phyloP scores from a whole-genome alignment of 2,888 invertebrate genomes.

The Drosophila eohydei region DNA sequence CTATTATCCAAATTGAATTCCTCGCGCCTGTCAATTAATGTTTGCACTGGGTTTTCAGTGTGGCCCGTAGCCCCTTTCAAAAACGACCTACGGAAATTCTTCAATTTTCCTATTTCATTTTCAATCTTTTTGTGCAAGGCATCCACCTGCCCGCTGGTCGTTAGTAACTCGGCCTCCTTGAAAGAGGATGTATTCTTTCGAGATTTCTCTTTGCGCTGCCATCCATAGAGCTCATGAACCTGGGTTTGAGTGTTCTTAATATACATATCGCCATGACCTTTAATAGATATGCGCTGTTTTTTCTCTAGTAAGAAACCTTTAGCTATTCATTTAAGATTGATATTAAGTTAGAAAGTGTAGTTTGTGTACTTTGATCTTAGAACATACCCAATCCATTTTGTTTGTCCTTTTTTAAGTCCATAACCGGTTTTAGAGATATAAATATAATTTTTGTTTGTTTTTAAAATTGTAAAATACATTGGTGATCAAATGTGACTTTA shows the following conservation, averaged over 20 bases:
- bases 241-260: constrained; percentile 43
- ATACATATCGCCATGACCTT: constrained; percentile 16
- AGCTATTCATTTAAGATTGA: constrained; percentile 14
- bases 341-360: not conserved
- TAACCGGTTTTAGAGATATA: not conserved
- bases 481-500: not conserved
- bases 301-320: constrained; percentile 33
- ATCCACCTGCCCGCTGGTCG: constrained; percentile 25
- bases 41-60: not conserved
- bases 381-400: constrained; percentile 2
- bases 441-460: not conserved
- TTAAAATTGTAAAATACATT: constrained; percentile 2
- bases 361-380: not conserved
- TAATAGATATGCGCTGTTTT: constrained; percentile 34
- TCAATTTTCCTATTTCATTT: constrained; percentile 49
- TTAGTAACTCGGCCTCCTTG: constrained; percentile 16
- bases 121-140: constrained; percentile 35
- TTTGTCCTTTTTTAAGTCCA: constrained; percentile 7
- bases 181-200: constrained; percentile 2
- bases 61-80: not conserved
- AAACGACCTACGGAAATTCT: constrained; percentile 30
- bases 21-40: constrained; percentile 9
- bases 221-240: constrained; percentile 23
- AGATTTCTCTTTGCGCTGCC: not conserved
- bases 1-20: not conserved